Base-by-base conservation (phyloP, 2,797 vertebrate genomes). In the Merluccius polli region DNA sequence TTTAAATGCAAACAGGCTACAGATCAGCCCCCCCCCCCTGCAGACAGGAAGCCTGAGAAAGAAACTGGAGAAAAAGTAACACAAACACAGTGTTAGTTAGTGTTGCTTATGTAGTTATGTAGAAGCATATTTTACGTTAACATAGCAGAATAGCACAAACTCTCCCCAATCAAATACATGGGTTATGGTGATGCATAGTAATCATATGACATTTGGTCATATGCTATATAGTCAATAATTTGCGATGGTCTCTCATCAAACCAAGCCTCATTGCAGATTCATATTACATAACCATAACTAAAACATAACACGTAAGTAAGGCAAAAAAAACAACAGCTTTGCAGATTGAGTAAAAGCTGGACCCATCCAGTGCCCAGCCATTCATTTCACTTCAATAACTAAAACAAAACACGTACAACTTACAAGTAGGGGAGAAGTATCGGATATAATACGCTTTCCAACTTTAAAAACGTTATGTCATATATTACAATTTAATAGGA, bases 131-230 rank as follows among this genome's bases (percentile, higher is more conserved):
- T 52, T 52, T n/a, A n/a, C 3, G 21, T 52, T 16, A 5, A 52
- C 21, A 4, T 52, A 21, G 48, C 41, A 44, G 41, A 52, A 52
- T 52, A 52, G 21, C 48, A 52, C 1, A 52, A 52, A n/a, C 21
- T 38, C 18, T 36, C 7, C 7, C 33, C 24, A 38, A 27, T 70
- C 3, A 70, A 32, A 70, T 5, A 18, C n/a, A n/a, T n/a, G 9
- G 13, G 70, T 35, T 71, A 27, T 72, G 48, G 2, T 32, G 33
- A 24, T 70, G 69, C 41, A 44, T 2, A 44, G 12, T 71, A 10
- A 29, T 85, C 86, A 86, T 9, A 63, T 83, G 83, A 87, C 82
- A 31, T 35, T 74, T 35, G 73, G 73, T 35, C 27, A 65, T n/a
- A n/a, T n/a, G n/a, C n/a, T n/a, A n/a, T n/a, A 74, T 80, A 73